Evolutionary conservation across 2,888 invertebrate genomes (phyloP), one percentile per base, ranked within the genome.

Genomic region (Exocentrus adspersus): DNA sequence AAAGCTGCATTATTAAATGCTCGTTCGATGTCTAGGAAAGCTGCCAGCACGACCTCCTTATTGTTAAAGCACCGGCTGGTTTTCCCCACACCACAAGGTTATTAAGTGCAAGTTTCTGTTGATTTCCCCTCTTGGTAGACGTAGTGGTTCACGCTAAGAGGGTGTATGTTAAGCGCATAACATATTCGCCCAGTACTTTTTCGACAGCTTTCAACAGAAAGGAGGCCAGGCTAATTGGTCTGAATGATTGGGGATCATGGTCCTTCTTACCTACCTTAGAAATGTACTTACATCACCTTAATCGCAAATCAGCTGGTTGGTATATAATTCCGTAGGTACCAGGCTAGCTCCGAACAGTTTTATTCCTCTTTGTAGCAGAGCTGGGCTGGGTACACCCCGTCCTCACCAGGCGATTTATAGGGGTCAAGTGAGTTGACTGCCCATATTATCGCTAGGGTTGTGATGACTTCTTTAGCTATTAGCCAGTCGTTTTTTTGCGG

Each of bases 361-460:
- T 14, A 14, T 14, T 41, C 14, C 41, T 14, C 14, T 41, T 16
- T 6, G 41, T 41, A 14, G 12, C 16, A 16, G n/a, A 6, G 14
- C 12, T 14, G 41, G 16, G 14, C 14, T 41, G 41, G 9, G 16
- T 14, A 41, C n/a, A 41, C 14, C 1, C 41, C 41, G 16, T 41
- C 41, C 41, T 41, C 41, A 14, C 41, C 41, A 6, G 37, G 20
- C 2, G 41, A 41, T 54, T 54, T 24, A 10, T 10, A 42, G 5
- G 54, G 42, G 10, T 54, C 20, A 41, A 54, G 42, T 6, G 54
- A 20, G 19, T 24, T 54, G 4, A 54, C 42, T 14, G 54, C 21
- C 1, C 54, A 54, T 19, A 42, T 24, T 42, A 54, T 20, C 12
- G 54, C 43, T 19, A 21, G 42, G 41, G 7, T 41, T 19, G 54